A percentile compares a stretch with the other conserved stretches of the same genome.
Evolutionary conservation across 1,140 invertebrate genomes (phyloP).

Genomic region (Drosophila trapezifrons): DNA sequence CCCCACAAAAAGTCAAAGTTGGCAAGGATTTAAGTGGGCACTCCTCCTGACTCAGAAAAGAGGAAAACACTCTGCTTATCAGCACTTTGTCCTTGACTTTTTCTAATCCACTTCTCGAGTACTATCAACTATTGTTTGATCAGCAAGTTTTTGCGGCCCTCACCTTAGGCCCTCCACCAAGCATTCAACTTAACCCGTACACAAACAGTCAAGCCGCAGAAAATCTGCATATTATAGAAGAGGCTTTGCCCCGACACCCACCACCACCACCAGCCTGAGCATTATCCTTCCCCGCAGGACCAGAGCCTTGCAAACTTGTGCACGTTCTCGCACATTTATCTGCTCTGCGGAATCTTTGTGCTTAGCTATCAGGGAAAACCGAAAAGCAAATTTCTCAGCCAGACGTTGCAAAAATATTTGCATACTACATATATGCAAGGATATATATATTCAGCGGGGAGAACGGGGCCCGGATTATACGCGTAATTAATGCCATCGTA

Average conservation of each 20-base stretch:
- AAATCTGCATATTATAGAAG: conserved; percentile 68
- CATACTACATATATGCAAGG: conserved; percentile 40
- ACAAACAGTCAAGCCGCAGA: conserved; percentile 42
- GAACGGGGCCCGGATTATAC: conserved; percentile 34
- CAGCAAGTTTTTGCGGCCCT: conserved; percentile 25
- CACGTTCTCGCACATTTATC: conserved; percentile 78
- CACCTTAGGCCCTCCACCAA: conserved; percentile 16
- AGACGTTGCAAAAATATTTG: conserved; percentile 54
- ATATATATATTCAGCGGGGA: background rate
- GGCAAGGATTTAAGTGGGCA: background rate
- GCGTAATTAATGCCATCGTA: conserved; percentile 51
- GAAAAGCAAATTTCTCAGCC: conserved; percentile 40
- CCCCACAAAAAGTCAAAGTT: conserved; percentile 13
- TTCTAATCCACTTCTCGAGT: conserved; percentile 31
- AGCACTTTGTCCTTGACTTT: conserved; percentile 13
- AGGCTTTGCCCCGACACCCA: conserved; percentile 10
- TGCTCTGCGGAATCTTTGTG: conserved; percentile 57
- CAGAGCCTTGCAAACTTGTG: conserved; percentile 56
- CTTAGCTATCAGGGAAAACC: conserved; percentile 43
- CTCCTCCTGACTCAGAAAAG: background rate
- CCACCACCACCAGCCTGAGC: conserved; percentile 3
- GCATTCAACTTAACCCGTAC: conserved; percentile 25
- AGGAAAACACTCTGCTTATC: conserved; percentile 31
- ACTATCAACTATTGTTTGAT: conserved; percentile 49
- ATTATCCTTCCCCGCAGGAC: conserved; percentile 18